Percentiles rank a stretch among this genome's conserved stretches.
These are phyloP conservation scores for Craniophora ligustri DNA, from an alignment of 2,888 invertebrate genomes.

Conservation along the genomic window DNA sequence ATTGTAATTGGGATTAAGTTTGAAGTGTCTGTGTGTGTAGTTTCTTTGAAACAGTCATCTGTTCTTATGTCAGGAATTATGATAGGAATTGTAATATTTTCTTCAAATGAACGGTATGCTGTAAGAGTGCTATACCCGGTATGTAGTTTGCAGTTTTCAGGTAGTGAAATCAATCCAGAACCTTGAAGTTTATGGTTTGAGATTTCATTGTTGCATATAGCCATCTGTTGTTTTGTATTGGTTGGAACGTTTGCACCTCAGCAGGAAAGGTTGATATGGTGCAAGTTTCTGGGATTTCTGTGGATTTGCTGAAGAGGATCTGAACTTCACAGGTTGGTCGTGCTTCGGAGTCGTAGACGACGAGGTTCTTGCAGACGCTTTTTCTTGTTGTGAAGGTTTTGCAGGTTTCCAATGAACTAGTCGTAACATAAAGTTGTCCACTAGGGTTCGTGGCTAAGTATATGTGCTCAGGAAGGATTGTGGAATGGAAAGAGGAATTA, in stretches of 20 bases:
- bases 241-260: constrained; percentile 45
- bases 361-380: constrained; percentile 42
- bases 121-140: constrained; percentile 45
- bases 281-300: constrained; percentile 38
- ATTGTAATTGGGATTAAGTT: constrained; percentile 2
- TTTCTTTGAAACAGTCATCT: constrained; percentile 29
- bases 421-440: constrained; percentile 1
- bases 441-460: not conserved
- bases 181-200: constrained; percentile 32
- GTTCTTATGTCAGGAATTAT: constrained; percentile 40
- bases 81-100: constrained; percentile 40
- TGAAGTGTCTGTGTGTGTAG: not conserved
- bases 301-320: constrained; percentile 24
- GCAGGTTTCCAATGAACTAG: not conserved
- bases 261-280: constrained; percentile 41
- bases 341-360: constrained; percentile 36
- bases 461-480: not conserved
- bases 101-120: constrained; percentile 23
- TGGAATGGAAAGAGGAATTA: not conserved
- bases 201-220: constrained; percentile 31
- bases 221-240: constrained; percentile 37
- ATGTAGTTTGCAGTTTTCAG: constrained; percentile 36
- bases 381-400: constrained; percentile 9
- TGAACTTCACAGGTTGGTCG: constrained; percentile 43
- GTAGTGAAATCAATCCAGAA: constrained; percentile 33